Conservation (phyloP, 2,113 vertebrate genomes). For the Pygoscelis antarcticus region DNA sequence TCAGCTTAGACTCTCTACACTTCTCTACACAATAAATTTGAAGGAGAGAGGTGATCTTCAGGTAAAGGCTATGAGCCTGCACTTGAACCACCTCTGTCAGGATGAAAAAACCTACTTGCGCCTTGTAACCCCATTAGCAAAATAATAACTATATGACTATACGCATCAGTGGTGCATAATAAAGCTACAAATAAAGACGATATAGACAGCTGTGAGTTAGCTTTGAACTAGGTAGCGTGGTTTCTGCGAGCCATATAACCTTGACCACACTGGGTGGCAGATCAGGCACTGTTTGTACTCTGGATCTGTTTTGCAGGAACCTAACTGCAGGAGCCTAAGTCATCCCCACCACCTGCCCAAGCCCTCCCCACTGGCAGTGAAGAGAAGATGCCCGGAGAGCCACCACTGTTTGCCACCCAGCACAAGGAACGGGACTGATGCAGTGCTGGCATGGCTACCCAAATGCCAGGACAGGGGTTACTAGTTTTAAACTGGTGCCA, state of each 20-base stretch:
- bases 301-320: neutral
- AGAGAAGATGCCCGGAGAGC: neutral
- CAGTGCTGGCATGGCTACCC: rapidly evolving
- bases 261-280: neutral
- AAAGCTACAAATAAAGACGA: neutral
- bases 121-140: neutral
- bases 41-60: neutral
- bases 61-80: neutral
- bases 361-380: neutral
- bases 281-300: neutral
- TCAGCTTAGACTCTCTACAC: neutral
- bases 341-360: neutral
- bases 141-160: neutral
- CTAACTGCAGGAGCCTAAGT: neutral
- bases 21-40: neutral
- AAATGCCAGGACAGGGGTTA: neutral
- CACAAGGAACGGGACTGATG: rapidly evolving
- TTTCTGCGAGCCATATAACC: neutral
- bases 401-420: neutral
- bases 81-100: neutral
- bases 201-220: neutral
- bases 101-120: neutral
- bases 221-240: neutral
- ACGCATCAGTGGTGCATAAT: neutral
- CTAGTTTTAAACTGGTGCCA: neutral